Percentiles rank a stretch among this genome's conserved stretches.
Evolutionary conservation across 2,113 vertebrate species (phyloP).

Genomic region (Nestor notabilis): DNA sequence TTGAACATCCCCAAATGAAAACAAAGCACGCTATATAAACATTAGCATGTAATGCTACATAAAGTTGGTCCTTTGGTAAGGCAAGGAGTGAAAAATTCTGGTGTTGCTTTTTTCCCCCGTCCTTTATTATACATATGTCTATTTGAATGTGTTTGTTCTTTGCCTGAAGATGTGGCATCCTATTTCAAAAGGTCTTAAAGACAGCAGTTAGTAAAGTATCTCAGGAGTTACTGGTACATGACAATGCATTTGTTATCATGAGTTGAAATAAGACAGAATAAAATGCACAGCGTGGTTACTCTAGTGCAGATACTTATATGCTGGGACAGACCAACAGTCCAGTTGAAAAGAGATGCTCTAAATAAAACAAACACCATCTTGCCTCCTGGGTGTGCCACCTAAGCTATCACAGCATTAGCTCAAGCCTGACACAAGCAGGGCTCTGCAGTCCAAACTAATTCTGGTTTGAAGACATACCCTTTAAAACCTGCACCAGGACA

Average conservation of each 20-base stretch:
- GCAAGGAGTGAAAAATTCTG: not conserved
- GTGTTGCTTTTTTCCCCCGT: not conserved
- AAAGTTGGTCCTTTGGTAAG: not conserved
- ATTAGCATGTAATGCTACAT: not conserved
- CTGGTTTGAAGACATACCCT: not conserved
- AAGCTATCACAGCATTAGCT: not conserved
- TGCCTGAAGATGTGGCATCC: not conserved
- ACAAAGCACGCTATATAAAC: slow-evolving; percentile 16
- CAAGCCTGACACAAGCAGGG: not conserved
- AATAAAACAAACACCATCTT: not conserved
- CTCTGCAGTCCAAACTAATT: not conserved
- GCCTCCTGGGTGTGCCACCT: not conserved
- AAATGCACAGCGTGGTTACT: accelerated
- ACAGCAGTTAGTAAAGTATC: not conserved
- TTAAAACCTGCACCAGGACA: not conserved
- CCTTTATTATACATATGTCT: not conserved
- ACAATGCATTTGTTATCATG: not conserved
- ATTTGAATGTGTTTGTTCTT: not conserved
- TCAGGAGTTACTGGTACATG: not conserved
- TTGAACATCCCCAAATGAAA: slow-evolving; percentile 32
- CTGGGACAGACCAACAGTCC: not conserved
- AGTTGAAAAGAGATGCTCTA: not conserved
- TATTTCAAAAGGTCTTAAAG: not conserved
- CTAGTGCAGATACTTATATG: not conserved
- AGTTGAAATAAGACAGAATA: not conserved